phyloP scores from a whole-genome alignment of 2,113 vertebrate genomes.

The Eublepharis macularius region DNA sequence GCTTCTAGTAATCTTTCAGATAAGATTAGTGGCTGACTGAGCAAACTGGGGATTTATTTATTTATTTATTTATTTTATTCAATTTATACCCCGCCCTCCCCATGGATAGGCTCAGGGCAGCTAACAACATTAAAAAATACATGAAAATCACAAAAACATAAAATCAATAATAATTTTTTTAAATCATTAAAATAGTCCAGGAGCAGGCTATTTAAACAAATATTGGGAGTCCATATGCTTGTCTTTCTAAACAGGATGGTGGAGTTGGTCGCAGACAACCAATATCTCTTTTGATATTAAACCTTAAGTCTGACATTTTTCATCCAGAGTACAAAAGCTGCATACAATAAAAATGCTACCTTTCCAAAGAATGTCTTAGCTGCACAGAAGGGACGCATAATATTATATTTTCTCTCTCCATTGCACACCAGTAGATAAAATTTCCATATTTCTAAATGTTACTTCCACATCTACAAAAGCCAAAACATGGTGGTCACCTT shows the following conservation, averaged over 20 bases:
- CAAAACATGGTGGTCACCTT: neutral
- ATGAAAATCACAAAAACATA: no score
- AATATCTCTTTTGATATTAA: conserved; percentile 14
- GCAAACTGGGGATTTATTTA: conserved; percentile 11
- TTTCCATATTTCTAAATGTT: conserved; percentile 9
- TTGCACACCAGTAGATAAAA: conserved; percentile 14
- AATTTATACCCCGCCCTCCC: no score
- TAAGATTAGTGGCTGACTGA: neutral
- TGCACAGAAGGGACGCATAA: conserved; percentile 19
- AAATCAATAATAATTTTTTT: no score
- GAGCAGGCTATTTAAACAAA: no score
- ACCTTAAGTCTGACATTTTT: neutral
- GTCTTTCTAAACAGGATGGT: conserved; percentile 5
- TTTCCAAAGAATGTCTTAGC: neutral
- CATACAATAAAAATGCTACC: conserved; percentile 7
- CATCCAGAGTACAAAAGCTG: neutral
- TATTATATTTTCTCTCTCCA: neutral
- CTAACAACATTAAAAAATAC: no score
- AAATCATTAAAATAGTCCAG: no score
- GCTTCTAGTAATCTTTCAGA: conserved; percentile 11
- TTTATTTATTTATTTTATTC: no score
- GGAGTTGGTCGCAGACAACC: neutral
- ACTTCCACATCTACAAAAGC: neutral
- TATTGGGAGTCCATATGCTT: no score
- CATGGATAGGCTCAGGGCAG: no score